Percentiles rank a stretch among this genome's conserved stretches.
These are phyloP conservation scores for Mesocricetus auratus DNA, from an alignment of 2,113 vertebrate genomes.

Conservation along the genomic window DNA sequence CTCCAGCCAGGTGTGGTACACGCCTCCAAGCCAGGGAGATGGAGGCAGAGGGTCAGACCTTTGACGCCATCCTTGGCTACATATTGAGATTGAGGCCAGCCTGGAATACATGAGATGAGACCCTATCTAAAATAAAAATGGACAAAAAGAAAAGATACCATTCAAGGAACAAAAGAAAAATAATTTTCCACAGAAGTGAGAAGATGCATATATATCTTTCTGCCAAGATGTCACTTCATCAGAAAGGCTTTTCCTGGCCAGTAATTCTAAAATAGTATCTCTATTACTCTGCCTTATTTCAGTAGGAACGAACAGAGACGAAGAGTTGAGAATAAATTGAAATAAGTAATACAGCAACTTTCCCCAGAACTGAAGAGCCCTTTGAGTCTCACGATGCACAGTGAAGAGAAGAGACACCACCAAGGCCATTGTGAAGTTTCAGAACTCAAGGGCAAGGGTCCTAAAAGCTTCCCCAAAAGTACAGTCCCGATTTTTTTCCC, in stretches of 20 bases:
- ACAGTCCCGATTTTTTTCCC: not conserved
- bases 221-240: not conserved
- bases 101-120: not conserved
- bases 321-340: not conserved
- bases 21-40: too few species aligned
- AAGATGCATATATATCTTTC: not conserved
- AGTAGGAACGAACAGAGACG: constrained; percentile 11
- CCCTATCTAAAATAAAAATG: not conserved
- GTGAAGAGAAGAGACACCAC: not conserved
- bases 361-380: not conserved
- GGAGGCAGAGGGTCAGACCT: not conserved
- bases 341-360: not conserved
- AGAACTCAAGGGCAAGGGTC: constrained; percentile 40
- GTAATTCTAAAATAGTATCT: not conserved
- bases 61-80: not conserved
- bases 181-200: not conserved
- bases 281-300: constrained; percentile 26
- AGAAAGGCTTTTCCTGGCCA: not conserved
- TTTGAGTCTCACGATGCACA: not conserved
- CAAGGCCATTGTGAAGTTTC: not conserved
- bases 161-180: constrained; percentile 32
- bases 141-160: not conserved
- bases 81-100: not conserved
- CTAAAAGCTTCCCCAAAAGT: constrained; percentile 30
- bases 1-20: not conserved